Percentiles rank a stretch among this genome's conserved stretches.
Conservation (phyloP, 1,140 invertebrate genomes). For the Lasaia peninsularis region DNA sequence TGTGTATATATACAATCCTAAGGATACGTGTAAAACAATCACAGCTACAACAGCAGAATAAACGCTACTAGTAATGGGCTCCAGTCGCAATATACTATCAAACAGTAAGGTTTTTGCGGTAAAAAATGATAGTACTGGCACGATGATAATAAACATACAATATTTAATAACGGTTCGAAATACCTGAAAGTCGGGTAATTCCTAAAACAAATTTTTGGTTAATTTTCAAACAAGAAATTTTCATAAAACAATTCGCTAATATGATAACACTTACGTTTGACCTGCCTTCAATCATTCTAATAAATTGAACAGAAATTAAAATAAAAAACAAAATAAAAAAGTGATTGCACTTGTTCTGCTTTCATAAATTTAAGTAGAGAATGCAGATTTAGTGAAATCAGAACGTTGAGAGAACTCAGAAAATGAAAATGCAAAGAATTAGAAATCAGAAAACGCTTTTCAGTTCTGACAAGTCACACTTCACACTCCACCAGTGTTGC, state of each 20-base stretch:
- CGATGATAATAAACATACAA: conserved; percentile 80
- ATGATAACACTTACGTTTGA: conserved; percentile 64
- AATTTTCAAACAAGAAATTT: conserved; percentile 15
- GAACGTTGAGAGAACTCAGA: too few relatives aligned
- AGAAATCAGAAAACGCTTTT: not conserved
- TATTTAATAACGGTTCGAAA: conserved; percentile 82
- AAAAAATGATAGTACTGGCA: conserved; percentile 81
- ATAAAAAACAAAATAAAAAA: conserved; percentile 27
- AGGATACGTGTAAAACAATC: conserved; percentile 83
- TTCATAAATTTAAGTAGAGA: not conserved
- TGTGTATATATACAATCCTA: conserved; percentile 87
- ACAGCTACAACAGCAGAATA: conserved; percentile 85
- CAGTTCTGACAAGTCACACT: not conserved
- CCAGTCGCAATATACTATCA: conserved; percentile 78
- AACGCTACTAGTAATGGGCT: conserved; percentile 83
- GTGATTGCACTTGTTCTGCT: conserved; percentile 10
- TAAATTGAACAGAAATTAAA: conserved; percentile 50
- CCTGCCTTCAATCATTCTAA: conserved; percentile 75
- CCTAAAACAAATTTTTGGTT: conserved; percentile 59
- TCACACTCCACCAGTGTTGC: too few relatives aligned
- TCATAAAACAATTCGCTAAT: conserved; percentile 12
- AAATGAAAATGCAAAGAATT: too few relatives aligned
- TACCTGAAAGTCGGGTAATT: conserved; percentile 78
- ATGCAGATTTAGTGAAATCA: too few relatives aligned
- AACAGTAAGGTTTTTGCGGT: conserved; percentile 78